Conservation (phyloP, 2,888 invertebrate genomes). For the Andrena chrysosceles region DNA sequence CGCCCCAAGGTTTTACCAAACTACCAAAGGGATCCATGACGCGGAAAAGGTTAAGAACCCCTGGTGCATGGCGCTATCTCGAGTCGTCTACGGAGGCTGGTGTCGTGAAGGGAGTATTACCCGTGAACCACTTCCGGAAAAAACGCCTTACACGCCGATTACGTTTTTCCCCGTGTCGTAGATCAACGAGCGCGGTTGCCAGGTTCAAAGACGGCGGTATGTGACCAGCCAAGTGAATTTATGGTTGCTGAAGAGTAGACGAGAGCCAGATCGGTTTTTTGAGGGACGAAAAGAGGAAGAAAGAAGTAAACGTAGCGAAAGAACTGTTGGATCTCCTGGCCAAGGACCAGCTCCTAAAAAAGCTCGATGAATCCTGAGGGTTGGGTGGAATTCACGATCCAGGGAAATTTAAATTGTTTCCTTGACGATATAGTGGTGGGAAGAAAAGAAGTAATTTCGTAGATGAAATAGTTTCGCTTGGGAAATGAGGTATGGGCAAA, state of each 20-base stretch:
- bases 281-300: not conserved
- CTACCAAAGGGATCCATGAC: too few relatives aligned
- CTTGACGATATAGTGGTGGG: not conserved
- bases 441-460: not conserved
- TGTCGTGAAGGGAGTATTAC: constrained; percentile 60
- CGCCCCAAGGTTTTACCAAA: too few relatives aligned
- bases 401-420: not conserved
- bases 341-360: too few relatives aligned
- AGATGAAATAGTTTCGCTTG: too few relatives aligned
- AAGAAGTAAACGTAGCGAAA: not conserved
- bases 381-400: not conserved
- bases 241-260: not conserved
- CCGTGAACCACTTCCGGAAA: constrained; percentile 58
- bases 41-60: constrained; percentile 8
- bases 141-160: constrained; percentile 49
- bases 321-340: not conserved
- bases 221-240: not conserved
- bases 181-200: constrained; percentile 7
- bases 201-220: not conserved
- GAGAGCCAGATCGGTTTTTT: not conserved
- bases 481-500: too few relatives aligned
- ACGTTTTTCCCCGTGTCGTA: constrained; percentile 21
- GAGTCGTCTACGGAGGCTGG: constrained; percentile 5
- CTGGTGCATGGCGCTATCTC: not conserved
- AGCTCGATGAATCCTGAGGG: not conserved